Conservation (phyloP, 2,113 vertebrate genomes). For the Tretioscincus oriximinensis region DNA sequence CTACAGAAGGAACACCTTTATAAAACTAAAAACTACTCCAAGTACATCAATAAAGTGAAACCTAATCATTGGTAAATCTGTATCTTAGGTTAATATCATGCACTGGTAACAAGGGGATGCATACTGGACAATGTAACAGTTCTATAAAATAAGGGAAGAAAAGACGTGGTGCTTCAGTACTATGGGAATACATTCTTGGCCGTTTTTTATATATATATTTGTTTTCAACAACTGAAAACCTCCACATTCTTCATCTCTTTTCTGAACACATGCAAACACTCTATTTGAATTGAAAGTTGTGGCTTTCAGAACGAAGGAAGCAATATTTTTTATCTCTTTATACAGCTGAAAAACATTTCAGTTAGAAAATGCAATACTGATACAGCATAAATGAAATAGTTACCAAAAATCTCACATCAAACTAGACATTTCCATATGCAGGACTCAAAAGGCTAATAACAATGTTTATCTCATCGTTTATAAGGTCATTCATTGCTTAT, state of each 20-base stretch:
- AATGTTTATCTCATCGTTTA: neutral
- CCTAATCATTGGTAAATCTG: no score
- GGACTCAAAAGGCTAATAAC: neutral
- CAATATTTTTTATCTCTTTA: neutral
- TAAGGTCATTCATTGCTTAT: neutral
- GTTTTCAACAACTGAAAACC: no score
- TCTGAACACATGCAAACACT: no score
- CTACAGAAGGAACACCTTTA: neutral
- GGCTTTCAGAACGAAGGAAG: neutral
- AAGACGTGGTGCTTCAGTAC: no score
- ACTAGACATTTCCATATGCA: neutral
- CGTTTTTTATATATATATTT: no score
- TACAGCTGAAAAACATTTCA: neutral
- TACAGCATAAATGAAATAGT: neutral
- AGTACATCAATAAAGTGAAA: neutral
- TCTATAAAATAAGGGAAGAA: no score
- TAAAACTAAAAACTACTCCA: neutral
- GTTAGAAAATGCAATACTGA: neutral
- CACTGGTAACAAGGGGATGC: no score
- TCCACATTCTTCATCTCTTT: no score
- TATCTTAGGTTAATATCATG: no score
- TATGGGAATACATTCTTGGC: no score
- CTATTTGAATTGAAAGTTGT: neutral
- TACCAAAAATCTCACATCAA: neutral
- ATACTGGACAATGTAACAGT: no score